phyloP scores from a whole-genome alignment of 1,140 invertebrate species.

The Drosophila ercepeae region DNA sequence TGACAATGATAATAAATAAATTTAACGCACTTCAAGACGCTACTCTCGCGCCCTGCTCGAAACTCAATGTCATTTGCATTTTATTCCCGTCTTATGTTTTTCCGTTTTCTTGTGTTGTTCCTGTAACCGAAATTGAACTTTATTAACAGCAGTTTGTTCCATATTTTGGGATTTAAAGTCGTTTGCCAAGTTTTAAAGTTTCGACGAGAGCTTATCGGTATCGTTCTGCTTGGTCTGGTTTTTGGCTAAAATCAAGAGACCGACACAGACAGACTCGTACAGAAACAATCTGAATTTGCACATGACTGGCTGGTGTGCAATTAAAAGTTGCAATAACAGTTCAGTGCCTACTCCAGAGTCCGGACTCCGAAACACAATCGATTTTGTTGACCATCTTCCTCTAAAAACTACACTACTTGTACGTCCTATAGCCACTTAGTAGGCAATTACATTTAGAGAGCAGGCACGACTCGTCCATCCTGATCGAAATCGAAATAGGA shows the following conservation, averaged over 20 bases:
- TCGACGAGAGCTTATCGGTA: constrained; percentile 20
- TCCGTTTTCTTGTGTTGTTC: constrained; percentile 1
- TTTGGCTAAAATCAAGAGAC: constrained; percentile 8
- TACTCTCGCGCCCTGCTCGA: constrained; percentile 10
- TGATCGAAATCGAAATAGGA: constrained; percentile 15
- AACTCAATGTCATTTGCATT: constrained; percentile 60
- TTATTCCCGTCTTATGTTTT: constrained; percentile 7
- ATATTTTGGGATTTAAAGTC: constrained; percentile 27
- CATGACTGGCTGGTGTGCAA: constrained; percentile 41
- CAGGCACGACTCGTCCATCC: background rate
- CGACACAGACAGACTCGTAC: background rate
- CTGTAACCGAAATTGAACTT: constrained; percentile 47
- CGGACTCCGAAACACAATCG: constrained; percentile 31
- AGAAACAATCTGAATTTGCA: constrained; percentile 45
- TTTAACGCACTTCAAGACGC: constrained; percentile 55
- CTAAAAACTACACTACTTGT: background rate
- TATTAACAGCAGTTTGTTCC: constrained; percentile 41
- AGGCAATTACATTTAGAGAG: constrained; percentile 47
- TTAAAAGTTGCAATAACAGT: constrained; percentile 46
- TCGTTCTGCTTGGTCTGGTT: constrained; percentile 46
- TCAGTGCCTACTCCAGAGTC: constrained; percentile 11
- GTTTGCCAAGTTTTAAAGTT: constrained; percentile 11
- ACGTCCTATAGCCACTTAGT: constrained; percentile 38
- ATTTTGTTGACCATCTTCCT: constrained; percentile 7
- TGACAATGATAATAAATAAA: constrained; percentile 80